Conservation (phyloP, 2,797 vertebrate genomes). For the Octomys mimax region DNA sequence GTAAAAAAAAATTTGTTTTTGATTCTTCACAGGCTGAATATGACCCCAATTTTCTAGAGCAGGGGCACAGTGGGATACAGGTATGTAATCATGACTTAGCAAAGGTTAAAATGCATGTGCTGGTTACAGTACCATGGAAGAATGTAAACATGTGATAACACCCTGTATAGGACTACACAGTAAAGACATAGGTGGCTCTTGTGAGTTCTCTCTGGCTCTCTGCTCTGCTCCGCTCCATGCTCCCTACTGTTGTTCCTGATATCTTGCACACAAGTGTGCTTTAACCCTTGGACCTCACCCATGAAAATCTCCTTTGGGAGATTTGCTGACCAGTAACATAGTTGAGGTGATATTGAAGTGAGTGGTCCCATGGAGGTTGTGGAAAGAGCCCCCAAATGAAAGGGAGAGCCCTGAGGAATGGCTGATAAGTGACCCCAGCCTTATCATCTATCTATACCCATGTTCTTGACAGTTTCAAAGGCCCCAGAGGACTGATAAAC, state of each 20-base stretch:
- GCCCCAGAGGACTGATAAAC: too few relatives aligned
- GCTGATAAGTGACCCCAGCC: too few relatives aligned
- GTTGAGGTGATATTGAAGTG: too few relatives aligned
- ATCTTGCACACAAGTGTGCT: not conserved
- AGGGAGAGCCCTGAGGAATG: too few relatives aligned
- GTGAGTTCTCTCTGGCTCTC: too few relatives aligned
- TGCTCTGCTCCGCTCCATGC: not conserved
- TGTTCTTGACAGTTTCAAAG: too few relatives aligned
- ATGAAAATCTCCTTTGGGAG: not conserved
- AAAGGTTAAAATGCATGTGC: not conserved
- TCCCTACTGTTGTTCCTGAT: not conserved
- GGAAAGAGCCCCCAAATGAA: too few relatives aligned
- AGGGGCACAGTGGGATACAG: too few relatives aligned
- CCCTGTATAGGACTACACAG: not conserved
- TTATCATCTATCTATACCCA: too few relatives aligned
- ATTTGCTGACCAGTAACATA: too few relatives aligned
- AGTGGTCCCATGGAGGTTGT: too few relatives aligned
- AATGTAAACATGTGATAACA: not conserved
- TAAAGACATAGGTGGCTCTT: not conserved
- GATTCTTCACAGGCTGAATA: not conserved
- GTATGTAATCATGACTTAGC: too few relatives aligned
- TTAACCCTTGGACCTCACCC: not conserved
- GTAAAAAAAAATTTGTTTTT: not conserved
- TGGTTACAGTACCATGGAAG: not conserved
- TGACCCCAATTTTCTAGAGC: not conserved